Evolutionary conservation across 2,797 vertebrate genomes (phyloP).

Genomic region (Molossus molossus): DNA sequence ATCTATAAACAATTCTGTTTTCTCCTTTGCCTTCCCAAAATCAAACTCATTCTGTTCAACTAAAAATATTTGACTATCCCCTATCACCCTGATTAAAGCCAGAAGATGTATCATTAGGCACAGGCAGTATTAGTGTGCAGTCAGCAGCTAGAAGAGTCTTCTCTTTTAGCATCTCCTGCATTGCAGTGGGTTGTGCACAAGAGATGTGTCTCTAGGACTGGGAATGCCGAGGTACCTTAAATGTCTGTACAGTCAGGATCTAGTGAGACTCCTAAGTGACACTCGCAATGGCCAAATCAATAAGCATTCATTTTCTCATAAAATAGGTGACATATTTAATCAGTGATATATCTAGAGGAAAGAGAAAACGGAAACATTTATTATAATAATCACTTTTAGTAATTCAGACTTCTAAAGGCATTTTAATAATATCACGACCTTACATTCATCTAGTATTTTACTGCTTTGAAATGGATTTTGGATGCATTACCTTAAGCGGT

Average conservation of each 20-base stretch:
- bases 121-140: background rate
- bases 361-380: constrained; percentile 65
- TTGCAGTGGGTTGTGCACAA: background rate
- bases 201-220: background rate
- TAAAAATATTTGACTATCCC: background rate
- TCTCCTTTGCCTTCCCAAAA: constrained; percentile 4
- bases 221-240: background rate
- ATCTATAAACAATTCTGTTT: background rate
- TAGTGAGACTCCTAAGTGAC: constrained; percentile 7
- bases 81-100: background rate
- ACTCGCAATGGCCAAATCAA: constrained; percentile 59
- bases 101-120: background rate
- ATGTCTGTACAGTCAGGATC: background rate
- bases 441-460: constrained; percentile 39
- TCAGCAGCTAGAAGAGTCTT: background rate
- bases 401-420: constrained; percentile 41
- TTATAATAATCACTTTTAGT: constrained; percentile 60
- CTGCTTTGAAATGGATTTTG: constrained; percentile 29
- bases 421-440: constrained; percentile 39
- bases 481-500: constrained; percentile 16
- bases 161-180: background rate
- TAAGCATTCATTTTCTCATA: constrained; percentile 66
- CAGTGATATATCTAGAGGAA: constrained; percentile 32
- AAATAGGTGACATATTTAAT: constrained; percentile 53
- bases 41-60: constrained; percentile 36